Conservation (phyloP, 2,888 invertebrate species). For the Nomada fucata region DNA sequence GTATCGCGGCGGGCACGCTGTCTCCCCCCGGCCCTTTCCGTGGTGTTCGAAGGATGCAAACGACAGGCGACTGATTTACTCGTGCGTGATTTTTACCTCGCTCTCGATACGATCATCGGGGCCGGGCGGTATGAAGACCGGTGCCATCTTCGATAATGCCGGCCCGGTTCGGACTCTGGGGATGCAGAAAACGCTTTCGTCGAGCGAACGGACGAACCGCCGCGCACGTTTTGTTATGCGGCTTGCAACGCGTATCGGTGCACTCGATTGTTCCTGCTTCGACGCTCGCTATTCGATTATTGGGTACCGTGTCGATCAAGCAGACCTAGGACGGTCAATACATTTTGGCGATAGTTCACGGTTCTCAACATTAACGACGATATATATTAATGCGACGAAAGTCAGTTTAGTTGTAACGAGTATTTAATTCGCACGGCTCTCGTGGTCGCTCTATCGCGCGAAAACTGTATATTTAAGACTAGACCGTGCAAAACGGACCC, state of each 20-base stretch:
- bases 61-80: constrained; percentile 82
- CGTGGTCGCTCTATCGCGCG: too few species aligned
- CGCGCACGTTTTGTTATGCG: constrained; percentile 30
- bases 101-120: constrained; percentile 62
- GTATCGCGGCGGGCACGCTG: constrained; percentile 50
- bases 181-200: constrained; percentile 66
- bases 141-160: constrained; percentile 55
- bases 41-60: constrained; percentile 77
- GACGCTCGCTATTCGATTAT: too few species aligned
- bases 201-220: constrained; percentile 9
- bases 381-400: too few species aligned
- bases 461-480: too few species aligned
- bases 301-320: too few species aligned
- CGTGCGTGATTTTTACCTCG: constrained; percentile 75
- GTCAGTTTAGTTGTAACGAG: too few species aligned
- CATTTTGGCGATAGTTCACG: too few species aligned
- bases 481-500: background rate
- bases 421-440: too few species aligned
- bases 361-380: background rate
- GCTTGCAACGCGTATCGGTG: constrained; percentile 46
- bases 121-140: constrained; percentile 48
- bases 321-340: too few species aligned
- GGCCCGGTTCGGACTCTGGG: constrained; percentile 42
- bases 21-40: constrained; percentile 38
- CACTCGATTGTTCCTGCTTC: constrained; percentile 18